phyloP scores from a whole-genome alignment of 2,113 vertebrate species.

The cat (Felis catus) region DNA sequence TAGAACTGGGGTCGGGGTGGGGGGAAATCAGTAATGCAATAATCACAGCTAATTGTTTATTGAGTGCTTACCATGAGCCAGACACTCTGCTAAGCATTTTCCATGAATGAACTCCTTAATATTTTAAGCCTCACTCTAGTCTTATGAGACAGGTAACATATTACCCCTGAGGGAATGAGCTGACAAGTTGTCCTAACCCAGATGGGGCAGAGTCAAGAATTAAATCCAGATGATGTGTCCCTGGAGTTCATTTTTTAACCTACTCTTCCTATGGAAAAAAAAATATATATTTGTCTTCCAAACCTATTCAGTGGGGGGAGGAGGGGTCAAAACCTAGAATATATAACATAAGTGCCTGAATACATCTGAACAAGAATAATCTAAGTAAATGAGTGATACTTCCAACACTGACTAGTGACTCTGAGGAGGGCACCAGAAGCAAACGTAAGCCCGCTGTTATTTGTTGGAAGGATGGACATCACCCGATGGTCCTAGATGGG shows the following conservation, averaged over 20 bases:
- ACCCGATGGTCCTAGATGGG: accelerated
- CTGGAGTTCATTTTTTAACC: not conserved
- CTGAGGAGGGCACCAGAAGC: not conserved
- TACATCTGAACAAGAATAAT: not conserved
- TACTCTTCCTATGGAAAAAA: not conserved
- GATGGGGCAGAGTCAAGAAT: not conserved
- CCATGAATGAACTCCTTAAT: not conserved
- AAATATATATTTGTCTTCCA: accelerated
- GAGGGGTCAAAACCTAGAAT: not conserved
- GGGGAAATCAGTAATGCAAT: not conserved
- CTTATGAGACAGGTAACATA: not conserved
- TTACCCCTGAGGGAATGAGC: not conserved
- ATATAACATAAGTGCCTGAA: not conserved
- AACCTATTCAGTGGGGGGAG: accelerated
- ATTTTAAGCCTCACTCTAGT: not conserved
- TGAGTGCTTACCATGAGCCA: not conserved
- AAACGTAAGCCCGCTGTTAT: accelerated
- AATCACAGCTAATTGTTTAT: not conserved
- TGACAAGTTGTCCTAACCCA: not conserved
- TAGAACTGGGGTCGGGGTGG: not conserved
- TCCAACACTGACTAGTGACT: not conserved
- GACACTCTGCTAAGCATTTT: not conserved
- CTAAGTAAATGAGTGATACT: too few species aligned
- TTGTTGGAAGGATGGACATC: not conserved
- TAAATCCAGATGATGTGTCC: not conserved